Conservation (phyloP, 2,888 invertebrate species). For the Flexamia atlantica region DNA sequence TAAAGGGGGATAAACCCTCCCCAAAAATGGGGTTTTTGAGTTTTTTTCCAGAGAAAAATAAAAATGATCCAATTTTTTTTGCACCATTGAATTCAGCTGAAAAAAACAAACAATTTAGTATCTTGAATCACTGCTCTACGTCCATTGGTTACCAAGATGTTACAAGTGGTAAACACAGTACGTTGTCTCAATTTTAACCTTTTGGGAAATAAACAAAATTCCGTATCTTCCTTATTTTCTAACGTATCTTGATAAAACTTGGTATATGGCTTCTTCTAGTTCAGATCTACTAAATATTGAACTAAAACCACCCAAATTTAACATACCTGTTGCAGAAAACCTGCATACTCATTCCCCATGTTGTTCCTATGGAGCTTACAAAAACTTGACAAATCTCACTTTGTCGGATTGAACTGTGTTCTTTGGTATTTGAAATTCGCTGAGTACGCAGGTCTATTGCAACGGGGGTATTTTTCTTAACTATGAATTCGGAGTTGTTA, state of each 20-base stretch:
- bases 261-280: neutral
- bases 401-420: too few species aligned
- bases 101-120: slow-evolving; percentile 21
- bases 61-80: neutral
- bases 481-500: too few species aligned
- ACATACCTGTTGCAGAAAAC: neutral
- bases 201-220: neutral
- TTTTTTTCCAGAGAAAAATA: neutral
- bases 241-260: neutral
- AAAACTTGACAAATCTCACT: too few species aligned
- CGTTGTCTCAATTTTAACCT: neutral
- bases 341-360: neutral
- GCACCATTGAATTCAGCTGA: neutral
- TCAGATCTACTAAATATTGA: neutral
- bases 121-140: neutral
- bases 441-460: too few species aligned
- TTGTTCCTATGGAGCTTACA: slow-evolving; percentile 16
- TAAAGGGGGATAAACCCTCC: neutral
- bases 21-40: neutral
- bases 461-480: too few species aligned
- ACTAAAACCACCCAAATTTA: neutral
- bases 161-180: neutral
- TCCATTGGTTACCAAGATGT: neutral
- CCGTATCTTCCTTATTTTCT: neutral
- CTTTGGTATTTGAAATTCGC: too few species aligned